phyloP scores from a whole-genome alignment of 2,888 invertebrate genomes.

The Catonia carolina region DNA sequence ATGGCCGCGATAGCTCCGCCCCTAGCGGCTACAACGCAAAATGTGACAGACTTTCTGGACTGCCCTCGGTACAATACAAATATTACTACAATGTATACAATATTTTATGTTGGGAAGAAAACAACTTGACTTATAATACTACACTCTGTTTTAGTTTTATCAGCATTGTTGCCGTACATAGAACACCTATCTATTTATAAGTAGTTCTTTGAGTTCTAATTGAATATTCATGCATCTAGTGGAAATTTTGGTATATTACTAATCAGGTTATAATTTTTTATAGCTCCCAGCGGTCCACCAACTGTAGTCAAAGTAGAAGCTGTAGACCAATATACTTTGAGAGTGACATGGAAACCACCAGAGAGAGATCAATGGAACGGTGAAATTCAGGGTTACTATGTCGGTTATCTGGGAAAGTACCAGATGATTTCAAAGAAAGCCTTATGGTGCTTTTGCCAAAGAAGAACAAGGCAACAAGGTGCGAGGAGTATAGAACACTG shows the following conservation, averaged over 20 bases:
- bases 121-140: too few relatives aligned
- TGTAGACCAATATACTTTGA: slow-evolving; percentile 76
- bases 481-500: too few relatives aligned
- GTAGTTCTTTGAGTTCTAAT: background rate
- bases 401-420: too few relatives aligned
- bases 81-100: too few relatives aligned
- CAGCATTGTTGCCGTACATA: too few relatives aligned
- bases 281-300: slow-evolving; percentile 72
- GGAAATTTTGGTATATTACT: background rate
- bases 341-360: slow-evolving; percentile 88
- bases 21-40: background rate
- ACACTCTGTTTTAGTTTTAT: too few relatives aligned
- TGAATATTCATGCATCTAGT: background rate
- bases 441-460: too few relatives aligned
- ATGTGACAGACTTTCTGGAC: slow-evolving; percentile 4
- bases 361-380: slow-evolving; percentile 87
- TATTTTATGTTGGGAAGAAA: too few relatives aligned
- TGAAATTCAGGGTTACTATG: slow-evolving; percentile 83
- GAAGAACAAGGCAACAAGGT: too few relatives aligned
- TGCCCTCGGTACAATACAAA: too few relatives aligned
- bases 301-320: slow-evolving; percentile 79
- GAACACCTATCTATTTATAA: too few relatives aligned
- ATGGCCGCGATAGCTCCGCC: background rate
- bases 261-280: background rate
- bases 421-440: too few relatives aligned